These are phyloP conservation scores for Phaedon cochleariae DNA, from an alignment of 2,888 invertebrate species.

Conservation along the genomic window DNA sequence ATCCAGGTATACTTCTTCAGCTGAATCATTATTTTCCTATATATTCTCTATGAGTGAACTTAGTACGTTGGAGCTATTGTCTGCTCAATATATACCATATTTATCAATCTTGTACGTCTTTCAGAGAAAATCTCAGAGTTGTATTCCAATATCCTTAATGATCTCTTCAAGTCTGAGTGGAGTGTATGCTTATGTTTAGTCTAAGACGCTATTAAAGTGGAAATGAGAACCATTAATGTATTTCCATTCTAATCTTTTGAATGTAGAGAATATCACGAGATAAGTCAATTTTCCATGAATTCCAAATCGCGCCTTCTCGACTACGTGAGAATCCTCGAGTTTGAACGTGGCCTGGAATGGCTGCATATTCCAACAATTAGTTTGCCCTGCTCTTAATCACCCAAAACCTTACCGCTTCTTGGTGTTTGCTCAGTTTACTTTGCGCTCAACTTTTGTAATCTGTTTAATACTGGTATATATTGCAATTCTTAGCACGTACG, in stretches of 20 bases:
- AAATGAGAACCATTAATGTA: background rate
- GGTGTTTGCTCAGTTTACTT: constrained; percentile 37
- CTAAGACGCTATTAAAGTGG: background rate
- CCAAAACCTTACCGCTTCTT: constrained; percentile 38
- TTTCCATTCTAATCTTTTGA: background rate
- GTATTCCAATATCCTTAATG: background rate
- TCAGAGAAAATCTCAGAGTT: background rate
- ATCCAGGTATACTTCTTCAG: no score
- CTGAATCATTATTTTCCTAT: no score
- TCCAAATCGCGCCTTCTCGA: constrained; percentile 13
- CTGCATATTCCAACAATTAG: constrained; percentile 35
- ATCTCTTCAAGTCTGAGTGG: background rate
- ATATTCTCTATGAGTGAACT: no score
- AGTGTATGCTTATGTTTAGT: background rate
- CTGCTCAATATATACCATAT: no score
- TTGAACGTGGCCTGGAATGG: constrained; percentile 21
- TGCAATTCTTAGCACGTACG: constrained; percentile 37
- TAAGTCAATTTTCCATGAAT: constrained; percentile 12
- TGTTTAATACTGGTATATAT: constrained; percentile 30
- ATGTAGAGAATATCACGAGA: constrained; percentile 1
- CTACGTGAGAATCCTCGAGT: constrained; percentile 19
- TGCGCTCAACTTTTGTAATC: constrained; percentile 34
- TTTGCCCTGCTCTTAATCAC: constrained; percentile 33
- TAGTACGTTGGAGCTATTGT: no score
- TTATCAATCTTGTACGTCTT: no score